These are phyloP conservation scores for Heteropelma amictum DNA, from an alignment of 2,888 invertebrate species.

Conservation along the genomic window DNA sequence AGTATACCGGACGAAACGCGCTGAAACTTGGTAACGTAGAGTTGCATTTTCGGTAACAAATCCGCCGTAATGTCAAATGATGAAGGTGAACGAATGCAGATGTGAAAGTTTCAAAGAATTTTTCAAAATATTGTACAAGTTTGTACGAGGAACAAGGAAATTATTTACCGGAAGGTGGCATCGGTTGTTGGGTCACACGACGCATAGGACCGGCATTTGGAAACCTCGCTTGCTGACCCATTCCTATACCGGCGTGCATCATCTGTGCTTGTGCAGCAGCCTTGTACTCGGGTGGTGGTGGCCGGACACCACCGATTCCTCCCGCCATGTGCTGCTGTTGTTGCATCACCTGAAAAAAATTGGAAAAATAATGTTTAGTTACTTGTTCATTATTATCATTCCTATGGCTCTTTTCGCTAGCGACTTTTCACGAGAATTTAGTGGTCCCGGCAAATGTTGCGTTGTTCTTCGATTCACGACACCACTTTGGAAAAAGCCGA, in stretches of 20 bases:
- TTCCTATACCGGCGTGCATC: constrained; percentile 79
- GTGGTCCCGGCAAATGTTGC: too few relatives aligned
- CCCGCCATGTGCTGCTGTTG: constrained; percentile 77
- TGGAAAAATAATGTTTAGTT: too few relatives aligned
- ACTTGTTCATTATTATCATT: too few relatives aligned
- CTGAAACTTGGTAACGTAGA: constrained; percentile 28
- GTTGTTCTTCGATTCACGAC: too few relatives aligned
- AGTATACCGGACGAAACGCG: constrained; percentile 31
- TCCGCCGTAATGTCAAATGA: constrained; percentile 1
- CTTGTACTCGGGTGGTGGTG: constrained; percentile 93
- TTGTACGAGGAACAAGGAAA: neutral
- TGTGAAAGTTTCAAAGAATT: neutral
- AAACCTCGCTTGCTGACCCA: constrained; percentile 77
- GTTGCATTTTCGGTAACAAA: constrained; percentile 26
- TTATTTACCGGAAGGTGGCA: constrained; percentile 83
- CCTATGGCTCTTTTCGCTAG: too few relatives aligned
- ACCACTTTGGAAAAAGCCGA: too few relatives aligned
- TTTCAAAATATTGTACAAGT: neutral
- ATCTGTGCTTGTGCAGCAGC: constrained; percentile 82
- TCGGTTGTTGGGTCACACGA: constrained; percentile 85
- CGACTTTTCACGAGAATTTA: too few relatives aligned
- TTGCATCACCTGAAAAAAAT: constrained; percentile 69
- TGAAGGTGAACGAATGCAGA: neutral
- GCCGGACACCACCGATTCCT: constrained; percentile 80
- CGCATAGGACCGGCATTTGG: constrained; percentile 81